These are phyloP conservation scores for Balaenoptera acutorostrata DNA, from an alignment of 2,113 vertebrate species.

Conservation along the genomic window DNA sequence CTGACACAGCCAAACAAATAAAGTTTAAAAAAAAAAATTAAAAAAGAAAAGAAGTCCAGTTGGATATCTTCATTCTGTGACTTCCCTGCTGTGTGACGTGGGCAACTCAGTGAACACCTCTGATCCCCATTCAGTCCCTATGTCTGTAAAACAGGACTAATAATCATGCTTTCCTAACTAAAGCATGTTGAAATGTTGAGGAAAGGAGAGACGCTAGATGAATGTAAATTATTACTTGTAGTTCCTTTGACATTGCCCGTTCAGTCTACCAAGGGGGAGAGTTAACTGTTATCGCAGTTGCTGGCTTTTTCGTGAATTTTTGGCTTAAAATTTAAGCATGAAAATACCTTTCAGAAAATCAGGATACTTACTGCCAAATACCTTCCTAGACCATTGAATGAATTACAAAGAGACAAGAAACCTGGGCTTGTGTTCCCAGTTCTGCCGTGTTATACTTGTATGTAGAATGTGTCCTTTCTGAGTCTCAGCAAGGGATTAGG, in stretches of 20 bases:
- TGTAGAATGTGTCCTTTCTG: neutral
- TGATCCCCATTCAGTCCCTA: neutral
- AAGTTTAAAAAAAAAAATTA: neutral
- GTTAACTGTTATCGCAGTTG: neutral
- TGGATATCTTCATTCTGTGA: neutral
- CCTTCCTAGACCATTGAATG: neutral
- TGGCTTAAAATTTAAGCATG: neutral
- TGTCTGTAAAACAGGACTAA: neutral
- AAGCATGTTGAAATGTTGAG: neutral
- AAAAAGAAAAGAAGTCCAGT: neutral
- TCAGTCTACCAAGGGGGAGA: neutral
- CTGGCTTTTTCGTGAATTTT: neutral
- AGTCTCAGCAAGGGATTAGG: neutral
- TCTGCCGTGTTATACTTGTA: neutral
- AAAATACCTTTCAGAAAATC: neutral
- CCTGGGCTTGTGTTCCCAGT: neutral
- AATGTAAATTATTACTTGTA: neutral
- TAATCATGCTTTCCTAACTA: neutral
- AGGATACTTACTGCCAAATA: neutral
- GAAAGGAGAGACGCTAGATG: neutral
- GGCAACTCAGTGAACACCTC: neutral
- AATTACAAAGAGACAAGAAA: neutral
- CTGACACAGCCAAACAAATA: neutral
- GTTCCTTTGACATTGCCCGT: neutral
- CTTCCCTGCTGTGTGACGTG: neutral